Evolutionary conservation across 2,113 vertebrate genomes (phyloP), one percentile per base, ranked within the genome.

Genomic region (Alaudala cheleensis): DNA sequence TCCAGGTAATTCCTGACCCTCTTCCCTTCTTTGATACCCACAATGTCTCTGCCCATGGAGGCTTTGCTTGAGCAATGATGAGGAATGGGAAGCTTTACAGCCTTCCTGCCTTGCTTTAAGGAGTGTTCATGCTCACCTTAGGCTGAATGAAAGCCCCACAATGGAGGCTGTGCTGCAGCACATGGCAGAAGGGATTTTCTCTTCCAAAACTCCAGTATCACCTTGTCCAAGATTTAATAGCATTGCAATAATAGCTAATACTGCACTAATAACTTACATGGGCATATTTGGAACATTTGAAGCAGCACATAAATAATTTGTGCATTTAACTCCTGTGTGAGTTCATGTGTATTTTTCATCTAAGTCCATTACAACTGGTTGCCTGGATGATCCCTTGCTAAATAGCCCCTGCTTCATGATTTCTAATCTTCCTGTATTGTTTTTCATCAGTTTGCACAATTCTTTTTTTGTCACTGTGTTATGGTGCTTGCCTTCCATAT

Each of bases 11-110:
- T 16, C 14, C n/a, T n/a, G 34, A 65, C 10, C 7, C 6, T 64
- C 15, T 60, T 60, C 33, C 33, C 57, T 62, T 17, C 11, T 62
- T 39, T 2, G 6, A 11, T 6, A 14, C 50, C 13, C n/a, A 21
- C 26, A 11, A 6, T 6, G 6, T 4, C 18, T 73, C 23, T 64
- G 8, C 13, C 33, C 25, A 18, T 3, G 11, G 3, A 3, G 2
- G 39, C 10, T 74, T 65, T 44, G 10, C 34, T 44, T 2, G 2
- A 29, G n/a, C 40, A 57, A 15, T 8, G 20, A 61, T 74, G 33
- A 77, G 6, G 16, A 65, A 23, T 9, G 18, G 6, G 10, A 20
- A 50, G 26, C 85, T 40, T 10, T 12, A n/a, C n/a, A n/a, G n/a
- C 12, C 50, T 9, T 25, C n/a, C 34, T 62, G 24, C 15, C 18